Base-by-base conservation (phyloP, 2,113 vertebrate genomes). In the Morone saxatilis region DNA sequence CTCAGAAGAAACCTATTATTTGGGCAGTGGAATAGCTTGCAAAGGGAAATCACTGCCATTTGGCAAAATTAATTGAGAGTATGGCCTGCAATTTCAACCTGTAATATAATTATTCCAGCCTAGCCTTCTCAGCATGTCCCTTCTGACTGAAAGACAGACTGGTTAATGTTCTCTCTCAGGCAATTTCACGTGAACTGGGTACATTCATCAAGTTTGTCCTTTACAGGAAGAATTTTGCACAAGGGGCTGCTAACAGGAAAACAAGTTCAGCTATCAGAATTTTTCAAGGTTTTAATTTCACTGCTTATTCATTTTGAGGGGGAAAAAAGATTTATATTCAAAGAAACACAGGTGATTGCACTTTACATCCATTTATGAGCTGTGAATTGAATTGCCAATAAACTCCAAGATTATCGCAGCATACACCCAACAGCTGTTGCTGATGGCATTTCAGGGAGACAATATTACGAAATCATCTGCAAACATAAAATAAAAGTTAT, bases 61-160 rank as follows among this genome's bases (percentile, higher is more conserved):
- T 78, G 76, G 69, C 47, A 59, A 80, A 50, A 85, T 80, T n/a
- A 83, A 76, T 56, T 2, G 19, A 57, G 69, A 72, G 22, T 73
- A 71, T 6, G 4, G 65, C 62, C 60, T 62, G 62, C 81, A 83
- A 86, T 86, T 81, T 83, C 68, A 75, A 54, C 50, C 56, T 45
- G 13, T 53, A 80, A 74, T 82, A 79, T 63, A 77, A 88, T 78
- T 86, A 88, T 89, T 71, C 71, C 53, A 86, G 56, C 57, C 66
- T 2, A 71, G 67, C 36, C 38, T 84, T 68, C 75, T 62, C 76
- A 31, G 20, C 51, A 70, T 17, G 36, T 76, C 51, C 65, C 4
- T 10, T 7, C 56, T 40, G 48, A 48, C 47, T 79, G 77, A 84
- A 67, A 38, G 60, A 47, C 48, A 36, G 74, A 43, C 57, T 20